Percentiles rank a stretch among this genome's conserved stretches.
These are phyloP conservation scores for Orussus abietinus DNA, from an alignment of 1,140 invertebrate genomes.

Conservation along the genomic window DNA sequence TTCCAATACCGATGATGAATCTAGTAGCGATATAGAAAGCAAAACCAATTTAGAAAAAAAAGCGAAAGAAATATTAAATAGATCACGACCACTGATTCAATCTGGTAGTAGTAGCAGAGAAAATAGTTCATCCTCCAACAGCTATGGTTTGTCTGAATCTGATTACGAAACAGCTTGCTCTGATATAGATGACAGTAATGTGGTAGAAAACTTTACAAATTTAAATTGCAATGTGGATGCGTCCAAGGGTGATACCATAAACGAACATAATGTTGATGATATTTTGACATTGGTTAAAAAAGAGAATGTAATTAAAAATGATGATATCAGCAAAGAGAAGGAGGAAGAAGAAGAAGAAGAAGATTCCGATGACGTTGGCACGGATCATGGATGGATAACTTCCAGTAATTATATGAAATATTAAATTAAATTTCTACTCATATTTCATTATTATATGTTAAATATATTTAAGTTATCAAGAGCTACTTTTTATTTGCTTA, in stretches of 20 bases:
- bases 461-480: background rate
- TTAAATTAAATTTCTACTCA: slow-evolving; percentile 5
- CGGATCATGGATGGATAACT: slow-evolving; percentile 85
- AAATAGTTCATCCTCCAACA: too few species aligned
- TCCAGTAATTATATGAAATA: slow-evolving; percentile 50
- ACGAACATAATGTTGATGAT: slow-evolving; percentile 36
- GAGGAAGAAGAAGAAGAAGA: slow-evolving; percentile 50
- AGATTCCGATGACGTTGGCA: slow-evolving; percentile 58
- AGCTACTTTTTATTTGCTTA: slow-evolving; percentile 12
- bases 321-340: too few species aligned
- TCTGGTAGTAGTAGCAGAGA: slow-evolving; percentile 35
- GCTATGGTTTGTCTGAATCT: too few species aligned
- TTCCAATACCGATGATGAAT: too few species aligned
- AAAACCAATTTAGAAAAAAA: slow-evolving; percentile 46
- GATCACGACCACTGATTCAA: too few species aligned
- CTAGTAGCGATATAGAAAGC: slow-evolving; percentile 26
- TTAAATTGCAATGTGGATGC: slow-evolving; percentile 38
- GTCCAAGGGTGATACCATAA: slow-evolving; percentile 27
- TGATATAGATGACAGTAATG: slow-evolving; percentile 24
- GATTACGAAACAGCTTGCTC: slow-evolving; percentile 32
- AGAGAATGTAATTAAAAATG: slow-evolving; percentile 30
- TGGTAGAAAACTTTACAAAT: slow-evolving; percentile 43
- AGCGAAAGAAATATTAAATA: too few species aligned
- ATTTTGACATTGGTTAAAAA: slow-evolving; percentile 36
- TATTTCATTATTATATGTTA: slow-evolving; percentile 7